phyloP scores from a whole-genome alignment of 2,113 vertebrate genomes.

The Erythrocercus mccallii region DNA sequence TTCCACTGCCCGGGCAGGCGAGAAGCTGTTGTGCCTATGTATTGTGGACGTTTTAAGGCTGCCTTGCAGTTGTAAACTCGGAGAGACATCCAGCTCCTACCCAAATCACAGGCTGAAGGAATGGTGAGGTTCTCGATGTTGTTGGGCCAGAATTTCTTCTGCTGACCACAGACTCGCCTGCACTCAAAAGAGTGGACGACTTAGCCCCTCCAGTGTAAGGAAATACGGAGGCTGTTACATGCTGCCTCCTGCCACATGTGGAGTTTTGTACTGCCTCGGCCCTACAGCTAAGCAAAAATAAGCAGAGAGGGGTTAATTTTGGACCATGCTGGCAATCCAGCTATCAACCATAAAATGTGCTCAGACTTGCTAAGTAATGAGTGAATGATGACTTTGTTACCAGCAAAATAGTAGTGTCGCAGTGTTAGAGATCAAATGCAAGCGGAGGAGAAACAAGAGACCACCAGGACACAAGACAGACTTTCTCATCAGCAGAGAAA shows the following conservation, averaged over 20 bases:
- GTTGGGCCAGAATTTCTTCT: neutral
- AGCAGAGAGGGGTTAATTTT: neutral
- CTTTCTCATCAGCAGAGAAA: neutral
- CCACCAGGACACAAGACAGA: neutral
- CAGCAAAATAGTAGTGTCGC: neutral
- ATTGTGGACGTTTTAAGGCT: accelerated
- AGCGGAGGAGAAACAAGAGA: neutral
- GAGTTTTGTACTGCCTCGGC: neutral
- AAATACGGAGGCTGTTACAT: neutral
- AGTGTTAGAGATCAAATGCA: neutral
- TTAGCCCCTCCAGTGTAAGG: neutral
- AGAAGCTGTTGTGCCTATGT: accelerated
- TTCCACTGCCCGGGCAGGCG: neutral
- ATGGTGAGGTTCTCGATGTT: accelerated
- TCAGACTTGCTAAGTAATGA: neutral
- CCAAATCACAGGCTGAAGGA: neutral
- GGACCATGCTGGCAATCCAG: neutral
- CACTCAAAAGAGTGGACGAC: neutral
- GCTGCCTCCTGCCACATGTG: neutral
- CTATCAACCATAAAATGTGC: neutral
- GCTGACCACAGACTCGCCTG: neutral
- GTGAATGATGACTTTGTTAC: constrained; percentile 8
- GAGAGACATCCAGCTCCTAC: neutral
- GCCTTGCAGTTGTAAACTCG: neutral
- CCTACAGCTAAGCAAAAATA: neutral